These are phyloP conservation scores for Nixonia krombeini DNA, from an alignment of 1,140 invertebrate genomes.

Conservation along the genomic window DNA sequence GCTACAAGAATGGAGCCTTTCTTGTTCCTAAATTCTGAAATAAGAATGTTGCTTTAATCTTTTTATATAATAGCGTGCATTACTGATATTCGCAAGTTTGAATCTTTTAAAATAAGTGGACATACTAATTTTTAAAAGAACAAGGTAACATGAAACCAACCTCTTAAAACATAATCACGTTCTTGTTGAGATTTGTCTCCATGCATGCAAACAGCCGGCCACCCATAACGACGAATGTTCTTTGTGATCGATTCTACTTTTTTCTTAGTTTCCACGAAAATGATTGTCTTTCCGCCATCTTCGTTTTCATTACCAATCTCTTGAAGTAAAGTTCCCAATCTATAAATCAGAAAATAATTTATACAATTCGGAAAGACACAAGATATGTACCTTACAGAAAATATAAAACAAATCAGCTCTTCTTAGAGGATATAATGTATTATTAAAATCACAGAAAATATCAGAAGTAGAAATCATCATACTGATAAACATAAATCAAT, in stretches of 20 bases:
- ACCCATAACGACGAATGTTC: conserved; percentile 90
- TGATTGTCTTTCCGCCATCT: conserved; percentile 92
- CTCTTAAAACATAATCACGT: conserved; percentile 93
- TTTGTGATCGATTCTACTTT: conserved; percentile 95
- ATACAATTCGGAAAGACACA: conserved; percentile 11
- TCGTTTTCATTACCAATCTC: conserved; percentile 91
- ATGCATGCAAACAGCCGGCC: conserved; percentile 94
- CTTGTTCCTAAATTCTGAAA: conserved; percentile 91
- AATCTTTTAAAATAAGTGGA: too few relatives aligned
- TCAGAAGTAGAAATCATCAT: conserved; percentile 61
- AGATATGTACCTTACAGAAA: too few relatives aligned
- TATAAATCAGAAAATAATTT: conserved; percentile 62
- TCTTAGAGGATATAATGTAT: conserved; percentile 74
- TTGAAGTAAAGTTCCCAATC: conserved; percentile 87
- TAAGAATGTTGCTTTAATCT: conserved; percentile 23
- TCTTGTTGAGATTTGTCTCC: conserved; percentile 98
- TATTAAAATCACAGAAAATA: conserved; percentile 53
- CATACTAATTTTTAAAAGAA: background rate
- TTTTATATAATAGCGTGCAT: too few relatives aligned
- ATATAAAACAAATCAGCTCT: conserved; percentile 73
- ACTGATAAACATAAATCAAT: conserved; percentile 8
- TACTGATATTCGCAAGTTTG: too few relatives aligned
- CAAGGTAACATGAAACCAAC: conserved; percentile 61
- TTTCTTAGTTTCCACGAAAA: conserved; percentile 98
- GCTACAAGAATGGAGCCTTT: conserved; percentile 94